Base-by-base conservation (phyloP, 2,797 vertebrate genomes). In the Labeo calbasu region DNA sequence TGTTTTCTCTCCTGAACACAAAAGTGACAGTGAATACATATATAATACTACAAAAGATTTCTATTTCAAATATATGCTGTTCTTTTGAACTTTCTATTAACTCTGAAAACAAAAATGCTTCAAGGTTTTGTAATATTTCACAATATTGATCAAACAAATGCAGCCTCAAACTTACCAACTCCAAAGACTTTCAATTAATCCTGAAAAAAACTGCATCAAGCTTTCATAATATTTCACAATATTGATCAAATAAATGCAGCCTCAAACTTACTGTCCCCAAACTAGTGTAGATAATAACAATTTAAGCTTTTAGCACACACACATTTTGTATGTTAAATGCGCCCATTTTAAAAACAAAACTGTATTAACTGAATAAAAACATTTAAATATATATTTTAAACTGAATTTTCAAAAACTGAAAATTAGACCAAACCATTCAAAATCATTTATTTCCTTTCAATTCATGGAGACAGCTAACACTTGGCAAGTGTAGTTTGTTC, bases 391-490 rank as follows among this genome's bases (percentile, higher is more conserved):
- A 36, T 5, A 36, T 65, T 0, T 57, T 28, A 12, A 65, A 46
- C 21, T 46, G 25, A 19, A 51, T 11, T 50, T 46, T 48, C 10
- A n/a, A n/a, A 59, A 59, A n/a, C 4, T 11, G 23, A 23, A 12
- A 48, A 7, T 21, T 4, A 66, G 4, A 68, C 65, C 5, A 69
- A 68, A 69, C 15, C 15, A 68, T 57, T 61, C 28, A 28, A 78
- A 48, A 71, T 5, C 7, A n/a, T 80, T 80, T 79, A 65, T 75
- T 84, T 73, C 36, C n/a, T 55, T 85, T 25, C 69, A 80, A 79
- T 57, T 59, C 69, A 48, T 55, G 40, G 51, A 70, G 28, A 66
- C 59, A 79, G 4, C 25, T 9, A 63, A 75, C 70, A 73, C 71
- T 66, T 70, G 43, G 65, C 75, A 48, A 77, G 51, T 57, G 28